Evolutionary conservation across 2,113 vertebrate species (phyloP).

Genomic region (Dromiciops gliroides): DNA sequence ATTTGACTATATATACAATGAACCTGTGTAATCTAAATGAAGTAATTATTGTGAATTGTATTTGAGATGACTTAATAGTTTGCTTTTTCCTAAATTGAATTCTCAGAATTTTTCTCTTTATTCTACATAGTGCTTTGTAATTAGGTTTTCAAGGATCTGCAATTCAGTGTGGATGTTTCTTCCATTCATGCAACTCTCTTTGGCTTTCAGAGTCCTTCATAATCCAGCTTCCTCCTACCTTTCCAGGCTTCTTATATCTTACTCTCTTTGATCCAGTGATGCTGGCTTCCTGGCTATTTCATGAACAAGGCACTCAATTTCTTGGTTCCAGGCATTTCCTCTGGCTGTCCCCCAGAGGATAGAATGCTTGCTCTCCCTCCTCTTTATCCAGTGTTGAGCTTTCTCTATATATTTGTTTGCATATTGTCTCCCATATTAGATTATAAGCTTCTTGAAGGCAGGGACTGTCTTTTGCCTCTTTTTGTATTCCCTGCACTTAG

Average conservation of each 20-base stretch:
- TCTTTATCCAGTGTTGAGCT: neutral
- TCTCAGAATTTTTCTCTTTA: neutral
- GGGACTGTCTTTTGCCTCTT: too few species aligned
- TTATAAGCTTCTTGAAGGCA: too few species aligned
- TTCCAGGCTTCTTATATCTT: neutral
- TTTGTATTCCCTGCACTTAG: too few species aligned
- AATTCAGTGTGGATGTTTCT: neutral
- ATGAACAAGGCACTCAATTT: neutral
- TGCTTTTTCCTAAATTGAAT: neutral
- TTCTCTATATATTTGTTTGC: neutral
- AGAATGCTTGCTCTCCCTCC: neutral
- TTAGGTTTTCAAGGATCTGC: too few species aligned
- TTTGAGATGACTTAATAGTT: neutral
- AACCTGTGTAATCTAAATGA: neutral
- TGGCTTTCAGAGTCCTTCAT: neutral
- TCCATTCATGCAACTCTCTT: neutral
- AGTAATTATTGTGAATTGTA: neutral
- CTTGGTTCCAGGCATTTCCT: neutral
- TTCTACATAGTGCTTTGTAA: neutral
- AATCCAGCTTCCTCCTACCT: neutral
- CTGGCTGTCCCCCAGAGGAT: neutral
- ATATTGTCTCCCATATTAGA: neutral
- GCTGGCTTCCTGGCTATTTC: neutral
- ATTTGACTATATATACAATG: neutral
- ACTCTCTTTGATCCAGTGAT: neutral